Evolutionary conservation across 2,888 invertebrate genomes (phyloP).

Genomic region (Formica aserva): DNA sequence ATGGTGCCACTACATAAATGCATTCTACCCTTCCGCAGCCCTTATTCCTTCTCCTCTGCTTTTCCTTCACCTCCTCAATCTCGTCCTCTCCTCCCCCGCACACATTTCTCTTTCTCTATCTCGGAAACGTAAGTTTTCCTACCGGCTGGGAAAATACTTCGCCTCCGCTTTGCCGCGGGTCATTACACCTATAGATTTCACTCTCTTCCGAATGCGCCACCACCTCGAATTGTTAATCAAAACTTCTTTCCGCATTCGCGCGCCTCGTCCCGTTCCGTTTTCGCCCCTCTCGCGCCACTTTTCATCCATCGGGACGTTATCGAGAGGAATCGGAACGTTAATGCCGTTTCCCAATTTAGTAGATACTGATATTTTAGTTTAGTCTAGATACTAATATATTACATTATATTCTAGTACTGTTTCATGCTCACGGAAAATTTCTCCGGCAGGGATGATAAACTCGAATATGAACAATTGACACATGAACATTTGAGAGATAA

Average conservation of each 20-base stretch:
- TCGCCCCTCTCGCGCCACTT: conserved; percentile 14
- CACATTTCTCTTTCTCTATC: conserved; percentile 49
- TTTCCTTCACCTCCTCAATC: not conserved
- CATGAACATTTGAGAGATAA: not conserved
- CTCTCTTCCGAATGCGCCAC: conserved; percentile 56
- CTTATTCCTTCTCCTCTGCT: conserved; percentile 28
- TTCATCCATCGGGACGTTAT: conserved; percentile 25
- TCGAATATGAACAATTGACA: not conserved
- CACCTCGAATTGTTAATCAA: conserved; percentile 67
- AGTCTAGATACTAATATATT: not conserved
- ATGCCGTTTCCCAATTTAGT: conserved; percentile 5
- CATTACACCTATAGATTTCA: conserved; percentile 74
- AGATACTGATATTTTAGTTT: not conserved
- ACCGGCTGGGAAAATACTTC: conserved; percentile 65
- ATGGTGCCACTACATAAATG: conserved; percentile 80
- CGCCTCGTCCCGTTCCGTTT: not conserved
- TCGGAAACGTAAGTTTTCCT: conserved; percentile 56
- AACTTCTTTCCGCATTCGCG: conserved; percentile 37
- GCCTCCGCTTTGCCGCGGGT: conserved; percentile 60
- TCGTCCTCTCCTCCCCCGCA: not conserved
- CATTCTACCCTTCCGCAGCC: conserved; percentile 74
- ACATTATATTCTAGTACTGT: not conserved
- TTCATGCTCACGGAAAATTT: conserved; percentile 1
- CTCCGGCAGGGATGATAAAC: not conserved
- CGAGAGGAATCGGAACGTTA: conserved; percentile 39